Base-by-base conservation (phyloP, 2,888 invertebrate genomes). In the Onchidella celtica region DNA sequence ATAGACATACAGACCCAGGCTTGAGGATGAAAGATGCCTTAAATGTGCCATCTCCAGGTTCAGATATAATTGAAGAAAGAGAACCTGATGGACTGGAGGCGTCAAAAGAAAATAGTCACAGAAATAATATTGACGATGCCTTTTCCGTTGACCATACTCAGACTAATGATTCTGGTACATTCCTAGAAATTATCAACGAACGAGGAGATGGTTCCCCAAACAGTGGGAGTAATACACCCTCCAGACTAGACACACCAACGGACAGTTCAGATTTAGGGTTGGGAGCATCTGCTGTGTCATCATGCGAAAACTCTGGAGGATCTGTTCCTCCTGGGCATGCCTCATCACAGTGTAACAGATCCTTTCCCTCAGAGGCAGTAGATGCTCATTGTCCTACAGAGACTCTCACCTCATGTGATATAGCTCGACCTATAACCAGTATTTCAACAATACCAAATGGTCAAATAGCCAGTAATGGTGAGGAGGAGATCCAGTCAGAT, bases 271-370 rank as follows among this genome's bases (percentile, higher is more conserved):
- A 85, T 78, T 85, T 85, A 27, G 84, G 83, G 3, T 78, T 81
- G 2, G 84, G 85, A 3, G 83, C 87, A 82, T 87, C 88, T 34
- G 73, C 88, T 32, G 87, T 88, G 9, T 88, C 89, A 29, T 88
- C 87, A 82, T 87, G 88, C 63, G 90, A 90, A 83, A 88, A 88
- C 85, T 89, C 89, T n/a, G 87, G 86, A 69, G 89, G 88, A 4
- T 88, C 88, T 11, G 81, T 83, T 40, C 80, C 85, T n/a, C 72
- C 70, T 4, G 38, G 65, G 17, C 63, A 11, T 2, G 27, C 63
- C 24, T 36, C 40, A n/a, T n/a, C n/a, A n/a, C n/a, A n/a, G n/a
- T n/a, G n/a, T n/a, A 21, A 27, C 14, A 36, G 9, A 24, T 55
- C 36, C 27, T 59, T 24, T 40, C 55, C 9, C 27, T 47, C 55